Percentiles rank a stretch among this genome's conserved stretches.
These are phyloP conservation scores for Bursaphelenchus okinawaensis DNA, from an alignment of 2,888 invertebrate genomes.

Conservation along the genomic window DNA sequence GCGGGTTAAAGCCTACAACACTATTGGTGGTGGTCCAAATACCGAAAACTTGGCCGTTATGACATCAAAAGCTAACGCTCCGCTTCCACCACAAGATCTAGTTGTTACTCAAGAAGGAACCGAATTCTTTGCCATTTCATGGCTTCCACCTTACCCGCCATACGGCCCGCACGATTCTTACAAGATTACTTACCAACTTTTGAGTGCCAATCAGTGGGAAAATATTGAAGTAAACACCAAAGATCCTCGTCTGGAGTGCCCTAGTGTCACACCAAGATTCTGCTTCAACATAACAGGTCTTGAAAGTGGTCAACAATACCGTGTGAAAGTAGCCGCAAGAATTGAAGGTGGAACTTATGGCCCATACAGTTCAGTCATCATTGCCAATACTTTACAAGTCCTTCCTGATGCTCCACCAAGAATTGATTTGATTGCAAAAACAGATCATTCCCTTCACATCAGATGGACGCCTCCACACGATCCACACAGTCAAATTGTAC, in stretches of 20 bases:
- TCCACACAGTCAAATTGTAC: constrained; percentile 45
- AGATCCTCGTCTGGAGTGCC: constrained; percentile 49
- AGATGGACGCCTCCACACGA: constrained; percentile 54
- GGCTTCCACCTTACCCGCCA: constrained; percentile 58
- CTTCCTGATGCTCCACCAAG: constrained; percentile 55
- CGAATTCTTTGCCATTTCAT: constrained; percentile 56
- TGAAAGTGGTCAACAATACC: constrained; percentile 54
- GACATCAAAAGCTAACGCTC: constrained; percentile 56
- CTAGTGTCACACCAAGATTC: constrained; percentile 48
- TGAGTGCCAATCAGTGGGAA: constrained; percentile 49
- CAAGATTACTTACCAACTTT: constrained; percentile 51
- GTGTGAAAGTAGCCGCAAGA: constrained; percentile 48
- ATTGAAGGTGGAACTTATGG: constrained; percentile 57
- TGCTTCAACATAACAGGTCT: constrained; percentile 56
- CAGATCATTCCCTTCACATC: constrained; percentile 52
- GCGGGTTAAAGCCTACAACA: constrained; percentile 55
- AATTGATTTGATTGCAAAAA: constrained; percentile 55
- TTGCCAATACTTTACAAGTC: constrained; percentile 56
- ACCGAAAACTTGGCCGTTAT: constrained; percentile 57
- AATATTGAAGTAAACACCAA: constrained; percentile 43
- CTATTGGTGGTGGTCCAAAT: constrained; percentile 57
- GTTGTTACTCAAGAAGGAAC: constrained; percentile 54
- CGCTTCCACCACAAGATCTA: constrained; percentile 56
- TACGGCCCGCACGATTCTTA: constrained; percentile 57
- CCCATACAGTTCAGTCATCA: constrained; percentile 48